These are phyloP conservation scores for Bolinopsis microptera DNA, from an alignment of 37 sponge, comb jelly and placozoan species.

Conservation along the genomic window DNA sequence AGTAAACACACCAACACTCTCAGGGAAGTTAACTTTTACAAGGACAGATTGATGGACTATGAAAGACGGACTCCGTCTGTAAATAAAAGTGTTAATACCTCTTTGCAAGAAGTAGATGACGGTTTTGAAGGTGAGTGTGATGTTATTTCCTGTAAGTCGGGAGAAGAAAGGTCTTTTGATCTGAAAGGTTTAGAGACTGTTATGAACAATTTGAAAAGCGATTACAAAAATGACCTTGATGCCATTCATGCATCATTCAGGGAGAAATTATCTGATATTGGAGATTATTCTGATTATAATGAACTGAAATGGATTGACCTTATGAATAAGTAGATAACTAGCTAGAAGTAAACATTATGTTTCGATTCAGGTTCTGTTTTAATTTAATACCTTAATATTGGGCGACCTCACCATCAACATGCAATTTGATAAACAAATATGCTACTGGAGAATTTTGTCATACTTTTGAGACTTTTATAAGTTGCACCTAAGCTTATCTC, in stretches of 20 bases:
- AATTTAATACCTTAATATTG: too few relatives aligned
- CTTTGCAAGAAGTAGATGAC: not conserved
- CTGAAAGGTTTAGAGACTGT: slow-evolving; percentile 12
- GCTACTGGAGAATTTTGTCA: too few relatives aligned
- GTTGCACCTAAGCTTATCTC: too few relatives aligned
- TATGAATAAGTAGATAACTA: not conserved
- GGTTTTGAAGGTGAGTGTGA: not conserved
- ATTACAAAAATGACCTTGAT: slow-evolving; percentile 31
- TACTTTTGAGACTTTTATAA: too few relatives aligned
- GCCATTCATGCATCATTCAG: slow-evolving; percentile 1
- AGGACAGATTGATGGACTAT: slow-evolving; percentile 36
- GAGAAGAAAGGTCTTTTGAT: not conserved
- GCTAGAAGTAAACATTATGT: too few relatives aligned
- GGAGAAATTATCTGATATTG: not conserved
- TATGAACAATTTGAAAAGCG: slow-evolving; percentile 8
- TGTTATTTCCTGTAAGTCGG: not conserved
- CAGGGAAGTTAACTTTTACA: slow-evolving; percentile 37
- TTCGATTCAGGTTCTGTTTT: too few relatives aligned
- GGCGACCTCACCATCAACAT: too few relatives aligned
- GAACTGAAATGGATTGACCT: slow-evolving; percentile 15
- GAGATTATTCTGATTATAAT: not conserved
- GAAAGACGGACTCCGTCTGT: not conserved
- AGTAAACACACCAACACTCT: not conserved
- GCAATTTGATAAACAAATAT: too few relatives aligned
- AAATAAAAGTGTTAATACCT: slow-evolving; percentile 45